These are phyloP conservation scores for Canis aureus DNA, from an alignment of 2,113 vertebrate genomes.

Conservation along the genomic window DNA sequence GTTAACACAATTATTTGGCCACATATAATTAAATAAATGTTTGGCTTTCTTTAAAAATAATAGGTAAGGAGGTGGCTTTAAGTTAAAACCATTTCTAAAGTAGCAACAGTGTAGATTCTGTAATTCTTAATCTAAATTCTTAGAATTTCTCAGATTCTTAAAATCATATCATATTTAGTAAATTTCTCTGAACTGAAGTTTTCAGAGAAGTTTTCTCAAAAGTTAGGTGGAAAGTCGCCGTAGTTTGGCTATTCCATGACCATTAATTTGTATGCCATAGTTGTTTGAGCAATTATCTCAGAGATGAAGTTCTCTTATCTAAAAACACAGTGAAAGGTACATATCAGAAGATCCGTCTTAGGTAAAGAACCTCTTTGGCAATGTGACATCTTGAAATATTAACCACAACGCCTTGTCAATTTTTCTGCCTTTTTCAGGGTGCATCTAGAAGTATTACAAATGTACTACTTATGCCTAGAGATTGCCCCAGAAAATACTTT, in stretches of 20 bases:
- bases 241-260: neutral
- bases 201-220: neutral
- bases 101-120: neutral
- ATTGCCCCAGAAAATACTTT: conserved; percentile 47
- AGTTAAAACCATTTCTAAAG: neutral
- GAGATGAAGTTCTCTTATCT: conserved; percentile 4
- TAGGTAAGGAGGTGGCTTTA: neutral
- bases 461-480: neutral
- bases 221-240: neutral
- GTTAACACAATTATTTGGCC: neutral
- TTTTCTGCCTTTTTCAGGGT: conserved; percentile 19
- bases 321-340: neutral
- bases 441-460: neutral
- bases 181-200: neutral
- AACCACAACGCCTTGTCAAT: conserved; percentile 66
- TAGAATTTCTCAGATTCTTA: neutral
- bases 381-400: conserved; percentile 77
- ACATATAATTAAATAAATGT: neutral
- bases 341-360: conserved; percentile 77
- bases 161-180: neutral
- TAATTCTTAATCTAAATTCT: neutral
- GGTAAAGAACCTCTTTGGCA: conserved; percentile 70
- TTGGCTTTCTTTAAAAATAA: neutral
- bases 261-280: neutral
- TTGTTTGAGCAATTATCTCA: neutral